Conservation (phyloP, 2,888 invertebrate species). For the Cheilosia grossa region DNA sequence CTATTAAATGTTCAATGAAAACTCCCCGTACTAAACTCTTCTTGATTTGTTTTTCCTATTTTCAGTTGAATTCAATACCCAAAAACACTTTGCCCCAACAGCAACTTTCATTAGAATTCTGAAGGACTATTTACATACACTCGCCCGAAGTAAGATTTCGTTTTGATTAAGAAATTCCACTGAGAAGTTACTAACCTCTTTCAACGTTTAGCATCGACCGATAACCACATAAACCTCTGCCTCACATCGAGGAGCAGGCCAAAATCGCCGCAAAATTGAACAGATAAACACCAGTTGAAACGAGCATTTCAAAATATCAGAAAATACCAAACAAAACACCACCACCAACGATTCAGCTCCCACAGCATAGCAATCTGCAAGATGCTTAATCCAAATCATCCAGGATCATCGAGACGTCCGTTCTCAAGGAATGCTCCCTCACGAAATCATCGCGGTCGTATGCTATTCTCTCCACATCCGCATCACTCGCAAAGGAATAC, state of each 20-base stretch:
- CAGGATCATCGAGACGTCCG: slow-evolving; percentile 81
- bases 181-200: not conserved
- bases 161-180: not conserved
- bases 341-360: not conserved
- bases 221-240: slow-evolving; percentile 4
- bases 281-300: slow-evolving; percentile 10
- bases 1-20: not conserved
- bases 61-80: slow-evolving; percentile 59
- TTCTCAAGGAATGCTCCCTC: slow-evolving; percentile 82
- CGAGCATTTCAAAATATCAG: slow-evolving; percentile 23
- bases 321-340: slow-evolving; percentile 49
- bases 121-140: slow-evolving; percentile 22
- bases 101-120: slow-evolving; percentile 66
- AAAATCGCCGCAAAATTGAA: slow-evolving; percentile 7
- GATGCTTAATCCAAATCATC: slow-evolving; percentile 81
- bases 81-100: slow-evolving; percentile 51
- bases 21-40: slow-evolving; percentile 14
- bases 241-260: not conserved
- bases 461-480: slow-evolving; percentile 82
- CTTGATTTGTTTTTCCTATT: slow-evolving; percentile 38
- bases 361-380: slow-evolving; percentile 39
- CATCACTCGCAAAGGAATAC: slow-evolving; percentile 78
- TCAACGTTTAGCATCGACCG: slow-evolving; percentile 29
- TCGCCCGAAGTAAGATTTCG: slow-evolving; percentile 33
- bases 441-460: slow-evolving; percentile 81